These are phyloP conservation scores for Buceros bicornis DNA, from an alignment of 2,797 vertebrate genomes.

Conservation along the genomic window DNA sequence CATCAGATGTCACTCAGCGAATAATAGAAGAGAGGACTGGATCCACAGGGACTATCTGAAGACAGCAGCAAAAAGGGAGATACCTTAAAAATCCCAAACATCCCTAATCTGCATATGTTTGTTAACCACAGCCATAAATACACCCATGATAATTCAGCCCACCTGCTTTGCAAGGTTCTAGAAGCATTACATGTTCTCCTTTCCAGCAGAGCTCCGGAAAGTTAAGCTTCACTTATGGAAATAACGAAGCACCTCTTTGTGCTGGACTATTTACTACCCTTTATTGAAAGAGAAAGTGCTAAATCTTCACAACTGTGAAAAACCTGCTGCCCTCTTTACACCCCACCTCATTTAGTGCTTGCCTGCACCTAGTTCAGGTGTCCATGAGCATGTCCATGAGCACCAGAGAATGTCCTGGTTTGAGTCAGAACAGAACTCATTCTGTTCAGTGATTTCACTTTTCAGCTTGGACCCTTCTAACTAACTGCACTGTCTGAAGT, in stretches of 20 bases:
- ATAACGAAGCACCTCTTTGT: background rate
- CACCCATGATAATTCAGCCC: constrained; percentile 30
- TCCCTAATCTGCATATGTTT: constrained; percentile 36
- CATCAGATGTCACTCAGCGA: background rate
- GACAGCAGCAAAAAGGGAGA: background rate
- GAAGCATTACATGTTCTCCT: background rate
- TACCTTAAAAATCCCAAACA: background rate
- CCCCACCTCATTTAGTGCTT: background rate
- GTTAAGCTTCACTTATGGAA: background rate
- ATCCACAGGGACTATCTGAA: background rate
- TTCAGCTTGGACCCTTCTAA: too few species aligned
- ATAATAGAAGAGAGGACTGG: background rate
- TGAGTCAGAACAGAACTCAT: too few species aligned
- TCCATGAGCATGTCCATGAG: background rate
- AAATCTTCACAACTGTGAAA: background rate
- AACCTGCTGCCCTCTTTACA: background rate
- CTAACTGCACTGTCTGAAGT: too few species aligned
- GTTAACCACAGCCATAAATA: constrained; percentile 52
- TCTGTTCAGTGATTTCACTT: too few species aligned
- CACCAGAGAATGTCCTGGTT: background rate
- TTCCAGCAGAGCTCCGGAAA: background rate
- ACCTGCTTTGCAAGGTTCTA: constrained; percentile 3
- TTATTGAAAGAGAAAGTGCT: background rate
- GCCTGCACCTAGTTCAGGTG: background rate
- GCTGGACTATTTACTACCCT: background rate